Evolutionary conservation across 2,113 vertebrate genomes (phyloP).

Genomic region (Notothenia coriiceps): DNA sequence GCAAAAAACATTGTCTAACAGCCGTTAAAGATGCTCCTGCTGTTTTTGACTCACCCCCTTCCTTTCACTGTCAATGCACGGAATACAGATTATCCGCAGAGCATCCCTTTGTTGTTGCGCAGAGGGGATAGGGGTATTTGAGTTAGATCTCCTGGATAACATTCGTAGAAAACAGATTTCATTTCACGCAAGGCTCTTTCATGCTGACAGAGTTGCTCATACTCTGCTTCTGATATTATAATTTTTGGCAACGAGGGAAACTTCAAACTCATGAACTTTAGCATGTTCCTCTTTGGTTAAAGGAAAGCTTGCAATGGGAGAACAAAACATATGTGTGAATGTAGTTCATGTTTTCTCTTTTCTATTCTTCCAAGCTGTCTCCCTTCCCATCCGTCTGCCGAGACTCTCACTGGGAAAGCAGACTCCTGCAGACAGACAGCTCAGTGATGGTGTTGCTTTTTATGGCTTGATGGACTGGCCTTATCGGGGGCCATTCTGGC

Average conservation of each 20-base stretch:
- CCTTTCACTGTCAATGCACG: conserved; percentile 74
- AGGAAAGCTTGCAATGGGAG: neutral
- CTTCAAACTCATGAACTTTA: conserved; percentile 16
- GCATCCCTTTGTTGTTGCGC: conserved; percentile 79
- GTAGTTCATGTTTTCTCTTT: conserved; percentile 9
- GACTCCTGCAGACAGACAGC: conserved; percentile 48
- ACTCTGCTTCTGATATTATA: conserved; percentile 57
- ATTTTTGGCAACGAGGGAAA: conserved; percentile 44
- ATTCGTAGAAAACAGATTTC: conserved; percentile 71
- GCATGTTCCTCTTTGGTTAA: neutral
- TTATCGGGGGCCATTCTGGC: conserved; percentile 76
- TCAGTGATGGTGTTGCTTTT: conserved; percentile 58
- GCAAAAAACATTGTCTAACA: conserved; percentile 62
- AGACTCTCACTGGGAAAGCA: conserved; percentile 13
- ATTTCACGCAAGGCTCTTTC: conserved; percentile 71
- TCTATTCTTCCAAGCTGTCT: conserved; percentile 5
- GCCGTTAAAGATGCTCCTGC: conserved; percentile 64
- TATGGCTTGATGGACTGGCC: conserved; percentile 70
- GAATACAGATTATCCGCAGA: conserved; percentile 79
- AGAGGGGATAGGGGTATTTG: conserved; percentile 83
- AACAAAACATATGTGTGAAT: conserved; percentile 24
- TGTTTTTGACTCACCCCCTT: conserved; percentile 58
- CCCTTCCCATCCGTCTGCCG: conserved; percentile 1
- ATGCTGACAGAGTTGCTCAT: conserved; percentile 61
- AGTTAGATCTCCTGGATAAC: conserved; percentile 81